Evolutionary conservation across 2,113 vertebrate species (phyloP).

Genomic region (Paramisgurnus dabryanus): DNA sequence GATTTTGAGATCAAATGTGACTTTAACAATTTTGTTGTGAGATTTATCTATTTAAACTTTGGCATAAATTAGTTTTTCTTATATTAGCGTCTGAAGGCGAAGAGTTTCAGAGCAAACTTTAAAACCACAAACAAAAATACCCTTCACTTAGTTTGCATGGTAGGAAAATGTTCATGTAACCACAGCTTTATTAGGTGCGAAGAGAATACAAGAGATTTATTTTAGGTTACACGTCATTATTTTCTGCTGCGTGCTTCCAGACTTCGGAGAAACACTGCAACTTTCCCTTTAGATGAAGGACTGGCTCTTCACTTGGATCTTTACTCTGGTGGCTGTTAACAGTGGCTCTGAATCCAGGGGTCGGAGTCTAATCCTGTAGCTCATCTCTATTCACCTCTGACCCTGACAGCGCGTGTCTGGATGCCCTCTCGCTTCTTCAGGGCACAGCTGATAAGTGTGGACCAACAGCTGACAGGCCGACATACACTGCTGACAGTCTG

Average conservation of each 20-base stretch:
- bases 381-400: constrained; percentile 66
- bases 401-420: constrained; percentile 67
- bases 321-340: constrained; percentile 61
- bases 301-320: not conserved
- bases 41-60: not conserved
- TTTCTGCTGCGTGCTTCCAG: constrained; percentile 37
- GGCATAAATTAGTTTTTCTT: no score
- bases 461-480: constrained; percentile 63
- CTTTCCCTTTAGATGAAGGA: constrained; percentile 18
- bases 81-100: not conserved
- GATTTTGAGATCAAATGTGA: no score
- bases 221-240: constrained; percentile 48
- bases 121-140: constrained; percentile 60
- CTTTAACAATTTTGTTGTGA: no score
- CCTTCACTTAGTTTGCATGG: constrained; percentile 6
- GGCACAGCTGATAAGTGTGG: constrained; percentile 63
- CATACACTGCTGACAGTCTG: constrained; percentile 36
- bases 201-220: constrained; percentile 56
- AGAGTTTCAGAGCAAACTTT: constrained; percentile 44
- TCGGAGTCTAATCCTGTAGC: constrained; percentile 70
- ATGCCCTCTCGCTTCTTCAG: constrained; percentile 47
- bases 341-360: constrained; percentile 67
- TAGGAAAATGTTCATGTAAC: constrained; percentile 53
- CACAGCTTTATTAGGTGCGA: constrained; percentile 52
- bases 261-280: constrained; percentile 34